Evolutionary conservation across 2,888 invertebrate genomes (phyloP), one percentile per base, ranked within the genome.

Genomic region (Sphinx pinastri): DNA sequence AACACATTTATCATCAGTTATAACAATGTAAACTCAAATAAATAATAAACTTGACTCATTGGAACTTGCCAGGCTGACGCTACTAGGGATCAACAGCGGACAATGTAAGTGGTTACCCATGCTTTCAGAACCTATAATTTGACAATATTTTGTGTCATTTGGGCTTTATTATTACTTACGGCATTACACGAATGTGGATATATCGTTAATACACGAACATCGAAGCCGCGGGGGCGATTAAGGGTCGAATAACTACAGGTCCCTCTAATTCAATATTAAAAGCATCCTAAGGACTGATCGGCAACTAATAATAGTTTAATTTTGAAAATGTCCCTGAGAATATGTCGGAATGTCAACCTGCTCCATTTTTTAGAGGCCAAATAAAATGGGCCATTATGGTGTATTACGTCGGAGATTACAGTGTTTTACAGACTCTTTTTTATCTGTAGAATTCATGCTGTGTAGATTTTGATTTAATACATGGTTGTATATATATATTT

Each of bases 71-170:
- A 68, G 88, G 87, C 85, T 75, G 86, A 88, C 92, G 82, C 75
- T 93, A 89, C 70, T 72, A 75, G 79, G 87, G 92, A 92, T 91
- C 90, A 88, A 86, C 89, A 76, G 85, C 90, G 88, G 90, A 89
- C 91, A 81, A 79, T 85, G 89, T 93, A 92, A 94, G 93, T 93
- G 93, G 93, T 90, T 90, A 88, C 91, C 91, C 93, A 89, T 91
- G 88, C 89, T 89, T 92, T 91, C 92, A 90, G 89, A 92, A 88
- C 89, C 93, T 93, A 94, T 94, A 94, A 94, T 94, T 94, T 94
- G 92, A 93, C 93, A 94, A 93, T 94, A 93, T 93, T 94, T 93
- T 94, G 93, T 94, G 93, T 94, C 94, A 94, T 93, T 94, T 93
- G 88, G 92, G 88, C 89, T 91, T 93, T 92, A 92, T 92, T 93